These are phyloP conservation scores for Orientallactaga sibirica DNA, from an alignment of 2,797 vertebrate genomes.

Conservation along the genomic window DNA sequence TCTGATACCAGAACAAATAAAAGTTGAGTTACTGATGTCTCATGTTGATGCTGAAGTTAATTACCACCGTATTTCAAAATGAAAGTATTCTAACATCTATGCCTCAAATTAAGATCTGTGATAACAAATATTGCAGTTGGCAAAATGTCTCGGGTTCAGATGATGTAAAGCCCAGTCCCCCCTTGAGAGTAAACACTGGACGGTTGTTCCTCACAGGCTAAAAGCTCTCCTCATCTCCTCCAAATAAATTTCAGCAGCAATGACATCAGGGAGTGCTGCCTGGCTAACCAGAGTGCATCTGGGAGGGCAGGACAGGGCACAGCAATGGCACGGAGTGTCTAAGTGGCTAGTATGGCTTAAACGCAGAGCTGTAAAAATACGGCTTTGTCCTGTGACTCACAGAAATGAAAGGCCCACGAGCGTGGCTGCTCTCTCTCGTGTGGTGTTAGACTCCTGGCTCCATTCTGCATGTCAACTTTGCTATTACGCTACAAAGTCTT, in stretches of 20 bases:
- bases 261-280: slow-evolving; percentile 27
- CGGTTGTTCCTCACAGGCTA: slow-evolving; percentile 32
- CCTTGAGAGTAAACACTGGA: slow-evolving; percentile 55
- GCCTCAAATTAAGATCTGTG: slow-evolving; percentile 66
- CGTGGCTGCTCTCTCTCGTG: background rate
- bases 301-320: background rate
- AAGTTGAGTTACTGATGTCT: slow-evolving; percentile 76
- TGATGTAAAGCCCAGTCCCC: slow-evolving; percentile 63
- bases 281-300: background rate
- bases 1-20: slow-evolving; percentile 78
- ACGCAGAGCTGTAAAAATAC: background rate
- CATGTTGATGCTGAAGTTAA: slow-evolving; percentile 77
- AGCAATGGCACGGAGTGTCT: background rate
- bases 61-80: slow-evolving; percentile 76
- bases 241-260: slow-evolving; percentile 67
- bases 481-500: background rate
- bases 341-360: background rate
- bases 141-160: slow-evolving; percentile 67
- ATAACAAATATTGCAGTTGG: slow-evolving; percentile 44
- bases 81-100: slow-evolving; percentile 74
- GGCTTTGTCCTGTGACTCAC: background rate
- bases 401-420: background rate
- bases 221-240: slow-evolving; percentile 3
- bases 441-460: background rate
- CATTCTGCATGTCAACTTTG: background rate